Evolutionary conservation across 2,113 vertebrate genomes (phyloP).

Genomic region (Gymnobelideus leadbeateri): DNA sequence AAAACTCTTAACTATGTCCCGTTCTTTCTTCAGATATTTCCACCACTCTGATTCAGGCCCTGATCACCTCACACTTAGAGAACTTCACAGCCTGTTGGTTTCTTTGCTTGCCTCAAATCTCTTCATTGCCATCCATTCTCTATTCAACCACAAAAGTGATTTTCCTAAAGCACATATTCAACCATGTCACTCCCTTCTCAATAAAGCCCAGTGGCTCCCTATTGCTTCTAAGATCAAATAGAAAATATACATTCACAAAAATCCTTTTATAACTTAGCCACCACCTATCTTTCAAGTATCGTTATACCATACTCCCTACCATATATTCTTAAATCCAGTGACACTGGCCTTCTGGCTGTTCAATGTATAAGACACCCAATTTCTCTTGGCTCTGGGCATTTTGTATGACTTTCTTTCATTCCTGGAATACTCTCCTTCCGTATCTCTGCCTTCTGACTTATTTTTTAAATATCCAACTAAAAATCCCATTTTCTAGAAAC

Average conservation of each 20-base stretch:
- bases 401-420: neutral
- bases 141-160: neutral
- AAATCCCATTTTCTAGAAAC: neutral
- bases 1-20: neutral
- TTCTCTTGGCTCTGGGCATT: neutral
- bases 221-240: neutral
- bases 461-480: neutral
- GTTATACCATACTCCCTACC: neutral
- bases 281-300: neutral
- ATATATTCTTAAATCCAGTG: neutral
- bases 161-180: neutral
- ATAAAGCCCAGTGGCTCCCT: neutral
- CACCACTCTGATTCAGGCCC: neutral
- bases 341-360: neutral
- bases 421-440: neutral
- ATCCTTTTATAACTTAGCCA: neutral
- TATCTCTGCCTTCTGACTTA: neutral
- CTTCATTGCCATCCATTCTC: neutral
- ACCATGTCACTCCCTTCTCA: neutral
- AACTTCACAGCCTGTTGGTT: neutral
- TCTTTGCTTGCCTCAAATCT: neutral
- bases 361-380: neutral
- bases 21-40: neutral
- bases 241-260: neutral
- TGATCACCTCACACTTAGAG: neutral